These are phyloP conservation scores for Daktulosphaira vitifoliae DNA, from an alignment of 1,140 invertebrate genomes.

Conservation along the genomic window DNA sequence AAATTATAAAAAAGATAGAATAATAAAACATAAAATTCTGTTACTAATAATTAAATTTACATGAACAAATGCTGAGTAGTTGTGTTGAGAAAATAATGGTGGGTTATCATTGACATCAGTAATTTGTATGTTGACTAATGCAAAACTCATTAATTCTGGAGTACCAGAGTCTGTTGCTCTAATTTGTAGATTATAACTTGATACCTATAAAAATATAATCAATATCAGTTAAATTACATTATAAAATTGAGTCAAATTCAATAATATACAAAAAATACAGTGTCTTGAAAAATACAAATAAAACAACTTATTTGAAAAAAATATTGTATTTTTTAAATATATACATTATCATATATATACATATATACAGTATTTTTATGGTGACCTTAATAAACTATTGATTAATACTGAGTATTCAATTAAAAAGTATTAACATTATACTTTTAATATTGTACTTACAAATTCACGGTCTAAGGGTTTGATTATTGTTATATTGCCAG, in stretches of 20 bases:
- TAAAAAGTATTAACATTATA: too few relatives aligned
- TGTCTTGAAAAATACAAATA: too few relatives aligned
- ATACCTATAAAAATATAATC: constrained; percentile 44
- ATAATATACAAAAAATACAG: too few relatives aligned
- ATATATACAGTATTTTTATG: too few relatives aligned
- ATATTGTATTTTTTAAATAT: too few relatives aligned
- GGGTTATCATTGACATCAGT: constrained; percentile 84
- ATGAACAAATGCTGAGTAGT: constrained; percentile 70
- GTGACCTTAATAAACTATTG: too few relatives aligned
- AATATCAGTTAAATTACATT: too few relatives aligned
- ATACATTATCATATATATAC: too few relatives aligned
- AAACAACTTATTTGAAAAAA: too few relatives aligned
- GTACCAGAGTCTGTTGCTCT: constrained; percentile 69
- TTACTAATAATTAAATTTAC: constrained; percentile 43
- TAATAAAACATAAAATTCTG: not conserved
- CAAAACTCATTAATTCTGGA: constrained; percentile 63
- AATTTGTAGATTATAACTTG: constrained; percentile 67
- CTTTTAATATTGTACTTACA: constrained; percentile 40
- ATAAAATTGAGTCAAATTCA: too few relatives aligned
- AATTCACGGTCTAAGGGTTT: constrained; percentile 74
- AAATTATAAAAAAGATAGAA: not conserved
- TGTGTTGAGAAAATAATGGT: constrained; percentile 63
- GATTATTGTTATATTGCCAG: constrained; percentile 68
- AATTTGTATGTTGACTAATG: constrained; percentile 71
- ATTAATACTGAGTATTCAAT: too few relatives aligned